Conservation (phyloP, 2,797 vertebrate species). For the Sebastolobus alascanus region DNA sequence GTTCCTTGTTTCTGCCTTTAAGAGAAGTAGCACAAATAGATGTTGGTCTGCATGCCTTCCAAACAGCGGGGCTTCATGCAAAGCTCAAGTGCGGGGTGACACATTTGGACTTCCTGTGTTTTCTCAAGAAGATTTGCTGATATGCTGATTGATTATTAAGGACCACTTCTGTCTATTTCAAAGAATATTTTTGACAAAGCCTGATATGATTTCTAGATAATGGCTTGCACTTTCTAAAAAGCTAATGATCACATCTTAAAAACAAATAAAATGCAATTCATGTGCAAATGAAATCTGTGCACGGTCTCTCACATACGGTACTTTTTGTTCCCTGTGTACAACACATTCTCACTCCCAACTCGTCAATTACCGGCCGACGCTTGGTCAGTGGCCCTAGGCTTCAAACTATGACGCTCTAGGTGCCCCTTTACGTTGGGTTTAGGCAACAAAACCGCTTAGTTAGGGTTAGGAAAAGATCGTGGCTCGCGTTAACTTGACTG, state of each 20-base stretch:
- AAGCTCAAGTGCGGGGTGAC: constrained; percentile 4
- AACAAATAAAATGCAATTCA: neutral
- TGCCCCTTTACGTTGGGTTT: too few relatives aligned
- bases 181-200: neutral
- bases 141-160: constrained; percentile 12
- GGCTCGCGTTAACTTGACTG: too few relatives aligned
- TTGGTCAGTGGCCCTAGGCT: too few relatives aligned
- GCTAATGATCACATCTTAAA: neutral
- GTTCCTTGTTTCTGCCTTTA: constrained; percentile 64
- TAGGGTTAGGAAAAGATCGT: too few relatives aligned
- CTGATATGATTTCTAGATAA: neutral
- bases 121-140: constrained; percentile 34
- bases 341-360: too few relatives aligned
- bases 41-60: constrained; percentile 43
- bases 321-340: neutral
- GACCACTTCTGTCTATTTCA: constrained; percentile 1
- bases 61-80: constrained; percentile 29
- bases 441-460: too few relatives aligned
- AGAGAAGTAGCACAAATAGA: constrained; percentile 75
- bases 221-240: neutral
- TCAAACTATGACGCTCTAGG: too few relatives aligned
- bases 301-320: neutral
- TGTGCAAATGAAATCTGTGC: neutral
- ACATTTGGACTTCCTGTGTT: constrained; percentile 43
- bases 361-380: too few relatives aligned